Base-by-base conservation (phyloP, 2,888 invertebrate species). In the Anoplius nigerrimus region DNA sequence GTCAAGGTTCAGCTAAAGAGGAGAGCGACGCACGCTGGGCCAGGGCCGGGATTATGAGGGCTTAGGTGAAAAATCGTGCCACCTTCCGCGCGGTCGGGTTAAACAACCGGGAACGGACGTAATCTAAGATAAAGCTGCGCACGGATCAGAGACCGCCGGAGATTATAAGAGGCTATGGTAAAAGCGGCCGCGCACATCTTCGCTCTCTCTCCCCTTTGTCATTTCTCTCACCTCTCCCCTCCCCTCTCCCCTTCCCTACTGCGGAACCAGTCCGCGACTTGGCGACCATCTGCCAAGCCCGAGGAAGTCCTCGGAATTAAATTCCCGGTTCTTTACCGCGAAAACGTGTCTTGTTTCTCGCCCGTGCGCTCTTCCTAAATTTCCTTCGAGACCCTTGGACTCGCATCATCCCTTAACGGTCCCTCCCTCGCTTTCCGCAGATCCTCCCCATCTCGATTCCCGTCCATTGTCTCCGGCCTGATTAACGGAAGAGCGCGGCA, bases 321-420 rank as follows among this genome's bases (percentile, higher is more conserved):
- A 48, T 48, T 48, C 48, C 18, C 16, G 48, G 16, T 48, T 48
- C 48, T 15, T 48, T 48, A 48, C 48, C 48, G 48, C 48, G 16
- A 48, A 48, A 48, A 48, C 48, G 48, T 18, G 48, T 48, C 48
- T 48, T 48, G 48, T 48, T 48, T 48, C 48, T 48, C 48, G 48
- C 1, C 27, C 8, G 34, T n/a, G n/a, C 11, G 34, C 11, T 34
- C 34, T 34, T 34, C 34, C 11, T 34, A 34, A 8, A 34, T 34
- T 34, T 34, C 34, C 34, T 34, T 6, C 34, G 34, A 34, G 34
- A 34, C 34, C 34, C 34, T 11, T 34, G 8, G 11, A 6, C 34
- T 11, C 34, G 4, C 11, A 34, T 34, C 34, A 6, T 34, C 11
- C 34, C 34, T 13, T 34, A 8, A 34, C 34, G 1, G 34, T 6